phyloP scores from a whole-genome alignment of 2,888 invertebrate genomes.

The Xestia xanthographa region DNA sequence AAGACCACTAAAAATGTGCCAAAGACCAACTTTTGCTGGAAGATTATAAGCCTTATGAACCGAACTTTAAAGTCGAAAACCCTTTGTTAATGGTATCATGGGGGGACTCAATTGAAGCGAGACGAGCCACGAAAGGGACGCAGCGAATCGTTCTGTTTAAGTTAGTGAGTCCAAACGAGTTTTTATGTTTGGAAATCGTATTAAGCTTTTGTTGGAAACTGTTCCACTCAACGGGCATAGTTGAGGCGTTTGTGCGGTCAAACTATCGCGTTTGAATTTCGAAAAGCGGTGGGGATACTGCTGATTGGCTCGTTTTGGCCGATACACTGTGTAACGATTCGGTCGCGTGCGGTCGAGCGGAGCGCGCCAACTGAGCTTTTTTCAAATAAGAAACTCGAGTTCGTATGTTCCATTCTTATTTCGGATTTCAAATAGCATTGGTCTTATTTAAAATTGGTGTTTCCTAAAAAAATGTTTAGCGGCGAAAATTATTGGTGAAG shows the following conservation, averaged over 20 bases:
- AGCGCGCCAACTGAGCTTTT: slow-evolving; percentile 77
- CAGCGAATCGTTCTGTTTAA: slow-evolving; percentile 87
- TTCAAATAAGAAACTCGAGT: slow-evolving; percentile 74
- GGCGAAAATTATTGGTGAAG: slow-evolving; percentile 60
- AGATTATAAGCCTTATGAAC: slow-evolving; percentile 65
- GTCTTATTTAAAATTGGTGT: slow-evolving; percentile 60
- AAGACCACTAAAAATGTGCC: slow-evolving; percentile 78
- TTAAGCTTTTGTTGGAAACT: slow-evolving; percentile 91
- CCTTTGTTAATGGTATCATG: slow-evolving; percentile 65
- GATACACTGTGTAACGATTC: slow-evolving; percentile 86
- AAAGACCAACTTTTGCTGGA: slow-evolving; percentile 65
- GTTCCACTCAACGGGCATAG: slow-evolving; percentile 90
- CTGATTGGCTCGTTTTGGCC: slow-evolving; percentile 86
- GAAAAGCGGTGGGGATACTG: slow-evolving; percentile 84
- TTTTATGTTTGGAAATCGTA: slow-evolving; percentile 91
- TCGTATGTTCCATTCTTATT: slow-evolving; percentile 68
- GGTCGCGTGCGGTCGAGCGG: slow-evolving; percentile 85
- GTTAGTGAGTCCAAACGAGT: slow-evolving; percentile 90
- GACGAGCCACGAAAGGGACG: slow-evolving; percentile 83
- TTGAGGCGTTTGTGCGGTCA: slow-evolving; percentile 89
- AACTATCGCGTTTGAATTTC: slow-evolving; percentile 86
- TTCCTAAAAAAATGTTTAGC: slow-evolving; percentile 67
- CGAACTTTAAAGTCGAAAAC: slow-evolving; percentile 52
- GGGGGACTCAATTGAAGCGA: slow-evolving; percentile 87
- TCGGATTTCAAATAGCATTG: slow-evolving; percentile 57